These are phyloP conservation scores for Alviniconcha strummeri DNA, from an alignment of 2,888 invertebrate genomes.

Conservation along the genomic window DNA sequence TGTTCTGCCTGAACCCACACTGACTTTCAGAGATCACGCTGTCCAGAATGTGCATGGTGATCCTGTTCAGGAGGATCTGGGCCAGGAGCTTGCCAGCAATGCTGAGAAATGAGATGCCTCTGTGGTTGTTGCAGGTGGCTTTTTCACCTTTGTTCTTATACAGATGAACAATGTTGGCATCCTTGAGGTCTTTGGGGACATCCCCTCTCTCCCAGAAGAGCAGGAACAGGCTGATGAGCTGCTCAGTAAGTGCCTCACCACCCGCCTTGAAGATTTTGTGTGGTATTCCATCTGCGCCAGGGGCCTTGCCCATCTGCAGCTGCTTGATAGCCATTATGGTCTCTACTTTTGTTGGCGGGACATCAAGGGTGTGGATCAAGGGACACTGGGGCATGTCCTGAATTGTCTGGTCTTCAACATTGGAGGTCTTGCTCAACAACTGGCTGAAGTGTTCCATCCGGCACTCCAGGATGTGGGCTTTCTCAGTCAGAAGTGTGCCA, in stretches of 20 bases:
- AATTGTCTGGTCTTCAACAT: too few species aligned
- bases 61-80: conserved; percentile 10
- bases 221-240: conserved; percentile 25
- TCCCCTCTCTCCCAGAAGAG: conserved; percentile 3
- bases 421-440: too few species aligned
- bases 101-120: conserved; percentile 3
- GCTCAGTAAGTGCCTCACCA: conserved; percentile 19
- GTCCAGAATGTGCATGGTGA: too few species aligned
- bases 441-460: too few species aligned
- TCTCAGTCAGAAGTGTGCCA: too few species aligned
- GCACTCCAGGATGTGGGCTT: too few species aligned
- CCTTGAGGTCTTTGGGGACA: background rate
- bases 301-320: conserved; percentile 12
- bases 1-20: too few species aligned
- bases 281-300: conserved; percentile 38
- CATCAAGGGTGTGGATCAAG: too few species aligned
- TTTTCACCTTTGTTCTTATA: background rate
- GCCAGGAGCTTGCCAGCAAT: conserved; percentile 9
- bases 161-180: background rate
- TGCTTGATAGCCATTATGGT: conserved; percentile 5
- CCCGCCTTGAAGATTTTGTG: conserved; percentile 37
- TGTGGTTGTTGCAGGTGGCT: background rate
- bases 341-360: conserved; percentile 5
- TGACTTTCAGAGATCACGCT: background rate
- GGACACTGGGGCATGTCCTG: too few species aligned